Percentiles rank a stretch among this genome's conserved stretches.
phyloP scores from a whole-genome alignment of 2,113 vertebrate species.

The Gavia stellata region DNA sequence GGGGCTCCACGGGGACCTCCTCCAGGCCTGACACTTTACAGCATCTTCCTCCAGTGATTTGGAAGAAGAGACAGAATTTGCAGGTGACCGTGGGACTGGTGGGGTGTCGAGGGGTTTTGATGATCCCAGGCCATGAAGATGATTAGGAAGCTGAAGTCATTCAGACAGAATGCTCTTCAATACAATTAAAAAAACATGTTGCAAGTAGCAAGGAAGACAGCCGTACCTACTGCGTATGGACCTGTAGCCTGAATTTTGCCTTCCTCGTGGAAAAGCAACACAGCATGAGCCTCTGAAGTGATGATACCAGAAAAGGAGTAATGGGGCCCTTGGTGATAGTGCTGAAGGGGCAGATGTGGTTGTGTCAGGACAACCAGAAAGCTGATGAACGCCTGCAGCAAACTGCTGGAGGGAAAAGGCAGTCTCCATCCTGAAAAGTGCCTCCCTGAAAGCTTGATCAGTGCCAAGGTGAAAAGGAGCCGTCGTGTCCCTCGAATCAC shows the following conservation, averaged over 20 bases:
- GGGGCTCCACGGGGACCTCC: fast-evolving
- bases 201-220: not conserved
- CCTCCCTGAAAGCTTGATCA: not conserved
- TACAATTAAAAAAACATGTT: fast-evolving
- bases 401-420: not conserved
- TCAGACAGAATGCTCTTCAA: not conserved
- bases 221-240: not conserved
- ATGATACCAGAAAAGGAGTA: not conserved
- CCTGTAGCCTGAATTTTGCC: not conserved
- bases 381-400: not conserved
- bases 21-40: not conserved
- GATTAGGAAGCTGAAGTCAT: not conserved
- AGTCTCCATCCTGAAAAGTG: not conserved
- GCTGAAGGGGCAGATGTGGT: not conserved
- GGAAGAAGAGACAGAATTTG: not conserved
- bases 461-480: not conserved
- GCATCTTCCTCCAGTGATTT: not conserved
- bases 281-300: not conserved
- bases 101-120: not conserved
- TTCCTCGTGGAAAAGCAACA: not conserved
- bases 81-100: not conserved
- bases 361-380: not conserved
- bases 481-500: fast-evolving
- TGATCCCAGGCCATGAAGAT: not conserved
- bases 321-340: not conserved